A percentile compares a stretch with the other conserved stretches of the same genome.
phyloP scores from a whole-genome alignment of 2,888 invertebrate species.

The Cheilosia soror region DNA sequence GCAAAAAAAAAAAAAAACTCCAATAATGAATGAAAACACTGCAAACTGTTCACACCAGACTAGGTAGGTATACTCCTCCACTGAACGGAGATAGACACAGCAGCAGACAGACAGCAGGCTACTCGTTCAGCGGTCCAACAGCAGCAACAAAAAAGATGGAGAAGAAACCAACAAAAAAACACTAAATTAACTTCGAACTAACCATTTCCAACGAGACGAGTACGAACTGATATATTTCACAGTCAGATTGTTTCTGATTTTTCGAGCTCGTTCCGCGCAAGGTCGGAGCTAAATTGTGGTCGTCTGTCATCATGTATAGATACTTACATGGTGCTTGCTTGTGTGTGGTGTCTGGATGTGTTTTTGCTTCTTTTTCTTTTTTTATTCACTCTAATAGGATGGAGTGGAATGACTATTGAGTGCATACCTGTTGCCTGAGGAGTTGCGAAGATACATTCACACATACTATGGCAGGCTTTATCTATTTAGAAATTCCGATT shows the following conservation, averaged over 20 bases:
- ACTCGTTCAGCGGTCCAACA: constrained; percentile 24
- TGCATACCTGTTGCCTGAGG: constrained; percentile 22
- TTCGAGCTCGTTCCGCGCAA: constrained; percentile 78
- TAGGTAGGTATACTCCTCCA: constrained; percentile 41
- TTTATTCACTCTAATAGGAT: not conserved
- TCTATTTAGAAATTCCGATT: constrained; percentile 73
- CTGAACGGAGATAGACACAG: constrained; percentile 55
- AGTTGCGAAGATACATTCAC: constrained; percentile 5
- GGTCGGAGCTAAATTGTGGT: constrained; percentile 77
- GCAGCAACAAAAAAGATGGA: constrained; percentile 36
- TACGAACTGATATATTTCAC: constrained; percentile 78
- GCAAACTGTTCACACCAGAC: constrained; percentile 34
- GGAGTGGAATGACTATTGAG: constrained; percentile 24
- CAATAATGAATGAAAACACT: constrained; percentile 59
- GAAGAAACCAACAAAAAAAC: constrained; percentile 20
- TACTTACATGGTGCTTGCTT: constrained; percentile 49
- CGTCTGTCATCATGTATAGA: constrained; percentile 74
- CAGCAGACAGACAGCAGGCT: constrained; percentile 46
- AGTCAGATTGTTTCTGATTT: constrained; percentile 78
- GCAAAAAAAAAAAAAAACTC: constrained; percentile 37
- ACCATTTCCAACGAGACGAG: constrained; percentile 66
- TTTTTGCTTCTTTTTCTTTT: not conserved
- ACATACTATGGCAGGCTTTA: constrained; percentile 41
- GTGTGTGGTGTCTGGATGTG: constrained; percentile 20
- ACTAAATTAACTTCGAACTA: constrained; percentile 61